A percentile compares a stretch with the other conserved stretches of the same genome.
These are phyloP conservation scores for Koerneria pararmatus DNA, from an alignment of 2,888 invertebrate genomes.

Conservation along the genomic window DNA sequence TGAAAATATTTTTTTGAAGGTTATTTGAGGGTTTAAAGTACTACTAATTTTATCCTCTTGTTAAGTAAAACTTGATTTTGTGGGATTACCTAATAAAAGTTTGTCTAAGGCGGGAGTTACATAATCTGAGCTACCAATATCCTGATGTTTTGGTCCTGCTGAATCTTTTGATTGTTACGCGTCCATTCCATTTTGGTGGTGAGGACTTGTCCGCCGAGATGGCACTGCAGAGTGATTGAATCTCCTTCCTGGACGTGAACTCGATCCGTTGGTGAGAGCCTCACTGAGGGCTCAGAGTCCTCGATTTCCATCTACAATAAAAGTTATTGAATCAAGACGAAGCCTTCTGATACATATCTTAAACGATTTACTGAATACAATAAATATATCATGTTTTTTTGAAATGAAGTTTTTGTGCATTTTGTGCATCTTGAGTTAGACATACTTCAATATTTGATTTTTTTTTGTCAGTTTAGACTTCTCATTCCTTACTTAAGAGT, in stretches of 20 bases:
- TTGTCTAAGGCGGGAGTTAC: too few species aligned
- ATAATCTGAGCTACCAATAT: slow-evolving; percentile 25
- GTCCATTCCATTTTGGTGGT: slow-evolving; percentile 41
- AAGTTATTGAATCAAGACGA: too few species aligned
- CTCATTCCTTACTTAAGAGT: too few species aligned
- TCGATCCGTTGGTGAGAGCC: slow-evolving; percentile 21
- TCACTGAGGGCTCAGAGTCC: slow-evolving; percentile 31
- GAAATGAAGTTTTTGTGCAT: too few species aligned
- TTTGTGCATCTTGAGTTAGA: too few species aligned
- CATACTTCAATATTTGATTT: too few species aligned
- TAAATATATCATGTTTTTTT: too few species aligned
- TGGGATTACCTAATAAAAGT: background rate
- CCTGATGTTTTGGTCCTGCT: slow-evolving; percentile 31
- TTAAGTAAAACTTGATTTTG: background rate
- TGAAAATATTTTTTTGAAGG: too few species aligned
- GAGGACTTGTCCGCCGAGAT: slow-evolving; percentile 32
- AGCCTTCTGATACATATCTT: too few species aligned
- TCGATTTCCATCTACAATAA: slow-evolving; percentile 26
- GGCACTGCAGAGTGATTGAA: slow-evolving; percentile 30
- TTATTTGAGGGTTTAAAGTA: too few species aligned
- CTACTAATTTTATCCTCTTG: background rate
- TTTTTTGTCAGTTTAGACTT: too few species aligned
- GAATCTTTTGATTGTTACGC: slow-evolving; percentile 33
- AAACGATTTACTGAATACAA: too few species aligned
- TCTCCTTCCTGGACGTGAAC: slow-evolving; percentile 29